These are phyloP conservation scores for Ostrea edulis DNA, from an alignment of 1,140 invertebrate species.

Conservation along the genomic window DNA sequence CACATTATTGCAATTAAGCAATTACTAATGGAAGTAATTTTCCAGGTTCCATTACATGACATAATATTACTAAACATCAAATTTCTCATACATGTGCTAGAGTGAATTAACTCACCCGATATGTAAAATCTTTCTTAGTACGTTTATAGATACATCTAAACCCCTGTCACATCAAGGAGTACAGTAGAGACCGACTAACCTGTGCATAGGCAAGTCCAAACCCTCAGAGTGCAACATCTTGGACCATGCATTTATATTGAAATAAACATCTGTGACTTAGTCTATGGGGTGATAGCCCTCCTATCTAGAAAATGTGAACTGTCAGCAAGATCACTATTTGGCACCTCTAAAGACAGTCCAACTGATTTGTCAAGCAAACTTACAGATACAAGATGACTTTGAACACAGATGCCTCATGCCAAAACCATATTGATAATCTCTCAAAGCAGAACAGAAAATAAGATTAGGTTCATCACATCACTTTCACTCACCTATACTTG, in stretches of 20 bases:
- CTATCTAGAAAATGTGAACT: background rate
- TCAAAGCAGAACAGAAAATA: background rate
- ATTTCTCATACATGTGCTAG: background rate
- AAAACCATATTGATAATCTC: background rate
- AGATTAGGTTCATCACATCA: background rate
- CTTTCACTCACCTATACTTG: background rate
- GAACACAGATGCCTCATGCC: no score
- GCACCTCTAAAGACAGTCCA: background rate
- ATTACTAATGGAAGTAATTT: background rate
- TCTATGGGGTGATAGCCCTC: background rate
- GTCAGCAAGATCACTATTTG: background rate
- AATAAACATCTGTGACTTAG: constrained; percentile 4
- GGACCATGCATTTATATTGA: background rate
- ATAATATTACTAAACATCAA: background rate
- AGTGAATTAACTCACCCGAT: background rate
- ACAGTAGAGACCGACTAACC: background rate
- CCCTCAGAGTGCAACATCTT: constrained; percentile 12
- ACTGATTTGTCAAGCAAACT: no score
- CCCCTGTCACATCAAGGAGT: background rate
- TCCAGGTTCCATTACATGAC: background rate
- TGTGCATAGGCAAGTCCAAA: background rate
- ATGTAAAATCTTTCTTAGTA: background rate
- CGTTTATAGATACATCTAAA: background rate
- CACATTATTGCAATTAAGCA: background rate
- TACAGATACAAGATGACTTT: no score